phyloP scores from a whole-genome alignment of 2,888 invertebrate genomes.

The Oscheius sp. region DNA sequence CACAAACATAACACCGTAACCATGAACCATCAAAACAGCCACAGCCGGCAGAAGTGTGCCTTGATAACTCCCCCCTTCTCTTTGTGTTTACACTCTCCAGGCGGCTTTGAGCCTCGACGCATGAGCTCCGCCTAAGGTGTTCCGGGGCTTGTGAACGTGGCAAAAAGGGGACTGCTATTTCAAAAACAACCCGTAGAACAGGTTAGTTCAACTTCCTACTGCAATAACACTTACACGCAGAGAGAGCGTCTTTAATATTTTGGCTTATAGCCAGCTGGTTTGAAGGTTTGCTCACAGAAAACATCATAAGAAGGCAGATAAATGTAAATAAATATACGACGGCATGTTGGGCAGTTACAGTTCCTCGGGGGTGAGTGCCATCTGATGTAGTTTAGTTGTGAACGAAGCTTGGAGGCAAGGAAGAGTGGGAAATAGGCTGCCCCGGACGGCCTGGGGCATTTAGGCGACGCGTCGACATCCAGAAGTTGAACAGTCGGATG shows the following conservation, averaged over 20 bases:
- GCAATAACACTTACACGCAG: not conserved
- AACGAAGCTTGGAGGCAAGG: too few relatives aligned
- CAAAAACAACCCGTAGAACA: constrained; percentile 36
- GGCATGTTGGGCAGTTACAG: not conserved
- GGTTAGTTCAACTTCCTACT: constrained; percentile 11
- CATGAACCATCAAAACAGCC: constrained; percentile 38
- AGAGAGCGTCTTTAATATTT: not conserved
- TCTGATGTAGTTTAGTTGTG: too few relatives aligned
- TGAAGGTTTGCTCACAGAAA: constrained; percentile 23
- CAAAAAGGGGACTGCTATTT: constrained; percentile 3
- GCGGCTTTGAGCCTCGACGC: constrained; percentile 35
- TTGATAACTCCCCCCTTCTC: constrained; percentile 34
- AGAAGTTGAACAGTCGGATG: too few relatives aligned
- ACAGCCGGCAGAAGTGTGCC: constrained; percentile 10
- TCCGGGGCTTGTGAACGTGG: not conserved
- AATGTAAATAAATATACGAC: constrained; percentile 25
- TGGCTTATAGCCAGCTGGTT: constrained; percentile 13
- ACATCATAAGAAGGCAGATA: constrained; percentile 16
- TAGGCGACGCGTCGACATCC: too few relatives aligned
- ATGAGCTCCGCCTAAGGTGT: constrained; percentile 31
- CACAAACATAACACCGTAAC: constrained; percentile 36
- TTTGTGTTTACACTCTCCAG: constrained; percentile 35
- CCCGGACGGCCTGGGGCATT: too few relatives aligned
- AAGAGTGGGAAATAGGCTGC: too few relatives aligned
- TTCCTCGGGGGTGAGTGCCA: too few relatives aligned